Evolutionary conservation across 2,113 vertebrate species (phyloP).

Genomic region (Geothlypis trichas): DNA sequence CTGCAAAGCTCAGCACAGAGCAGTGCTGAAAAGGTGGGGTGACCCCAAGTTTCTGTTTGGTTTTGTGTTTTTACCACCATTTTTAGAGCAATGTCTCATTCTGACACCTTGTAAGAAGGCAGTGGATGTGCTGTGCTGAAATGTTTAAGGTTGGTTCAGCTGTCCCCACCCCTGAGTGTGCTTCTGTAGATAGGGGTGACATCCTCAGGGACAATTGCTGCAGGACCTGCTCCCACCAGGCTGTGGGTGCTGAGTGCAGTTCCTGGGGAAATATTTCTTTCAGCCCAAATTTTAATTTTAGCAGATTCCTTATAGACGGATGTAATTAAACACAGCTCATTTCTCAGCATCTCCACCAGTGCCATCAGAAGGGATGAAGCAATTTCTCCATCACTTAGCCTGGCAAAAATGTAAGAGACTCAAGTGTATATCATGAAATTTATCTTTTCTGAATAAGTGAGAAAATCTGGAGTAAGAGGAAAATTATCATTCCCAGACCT

Average conservation of each 20-base stretch:
- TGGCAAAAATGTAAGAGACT: not conserved
- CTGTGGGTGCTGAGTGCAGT: not conserved
- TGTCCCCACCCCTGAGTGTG: not conserved
- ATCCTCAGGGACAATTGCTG: not conserved
- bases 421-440: not conserved
- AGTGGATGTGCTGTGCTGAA: not conserved
- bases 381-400: not conserved
- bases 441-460: not conserved
- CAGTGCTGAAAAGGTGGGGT: accelerated
- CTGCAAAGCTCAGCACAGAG: not conserved
- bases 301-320: not conserved
- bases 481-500: not conserved
- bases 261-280: not conserved
- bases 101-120: not conserved
- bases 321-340: not conserved
- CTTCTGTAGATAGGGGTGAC: not conserved
- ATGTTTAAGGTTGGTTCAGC: not conserved
- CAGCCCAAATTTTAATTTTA: not conserved
- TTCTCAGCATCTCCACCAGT: not conserved
- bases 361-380: not conserved
- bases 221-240: not conserved
- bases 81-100: not conserved
- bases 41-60: not conserved
- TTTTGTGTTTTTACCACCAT: not conserved
- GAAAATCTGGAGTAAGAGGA: not conserved